Evolutionary conservation across 2,888 invertebrate species (phyloP), one percentile per base, ranked within the genome.

Genomic region (Andrena flavipes): DNA sequence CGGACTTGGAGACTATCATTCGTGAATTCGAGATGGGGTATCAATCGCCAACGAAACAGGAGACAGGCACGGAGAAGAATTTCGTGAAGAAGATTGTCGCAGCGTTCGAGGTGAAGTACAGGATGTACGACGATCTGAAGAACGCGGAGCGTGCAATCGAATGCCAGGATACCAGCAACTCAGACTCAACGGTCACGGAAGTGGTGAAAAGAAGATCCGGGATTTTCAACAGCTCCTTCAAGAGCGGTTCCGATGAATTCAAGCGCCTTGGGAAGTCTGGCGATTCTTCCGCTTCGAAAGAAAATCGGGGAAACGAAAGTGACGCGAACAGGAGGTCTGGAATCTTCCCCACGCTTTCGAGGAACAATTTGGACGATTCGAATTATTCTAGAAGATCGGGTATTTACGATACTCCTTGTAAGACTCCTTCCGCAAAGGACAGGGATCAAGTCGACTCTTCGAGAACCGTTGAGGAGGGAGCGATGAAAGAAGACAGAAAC

Each of bases 51-150:
- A 76, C 85, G 33, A 85, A 88, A 64, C 70, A 33, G 5, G 63
- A 72, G 0, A 0, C 20, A 0, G 68, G 30, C 2, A 23, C 26
- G 0, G 48, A 85, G 10, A 84, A 82, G 2, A 91, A 86, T 63
- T 92, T 91, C 23, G 92, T 92, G 0, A 92, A 88, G 78, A 90
- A 85, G 51, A 88, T 92, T n/a, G 91, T 92, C 5, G 90, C 90
- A 0, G 90, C 90, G 2, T 90, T 91, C 51, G 92, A 92, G 60
- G 85, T 88, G 62, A 92, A 90, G 60, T 90, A 88, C 70, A 90
- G 87, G 63, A 1, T 23, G 5, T 69, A 72, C 73, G 77, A 81
- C 73, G 80, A 89, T 0, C 10, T n/a, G 20, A 79, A 77, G 26
- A 1, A 1, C 8, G 64, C 33, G 23, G 64, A 74, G 3, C 74